Evolutionary conservation across 2,888 invertebrate genomes (phyloP), one percentile per base, ranked within the genome.

Genomic region (Archips crataeganus): DNA sequence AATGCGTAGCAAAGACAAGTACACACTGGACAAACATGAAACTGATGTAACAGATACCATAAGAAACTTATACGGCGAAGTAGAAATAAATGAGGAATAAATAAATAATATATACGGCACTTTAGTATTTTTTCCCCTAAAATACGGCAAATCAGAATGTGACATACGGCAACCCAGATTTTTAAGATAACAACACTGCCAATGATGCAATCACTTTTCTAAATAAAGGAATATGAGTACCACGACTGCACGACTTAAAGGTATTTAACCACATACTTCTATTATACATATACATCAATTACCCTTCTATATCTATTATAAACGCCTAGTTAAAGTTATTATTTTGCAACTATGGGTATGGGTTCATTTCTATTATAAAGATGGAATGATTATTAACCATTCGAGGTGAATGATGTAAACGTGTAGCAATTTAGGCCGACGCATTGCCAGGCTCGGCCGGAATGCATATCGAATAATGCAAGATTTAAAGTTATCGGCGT

Each of bases 401-500:
- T 57, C 57, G 32, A 57, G 32, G 57, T 57, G 23, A 75, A 75
- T 89, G 86, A 86, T 85, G 85, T 82, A 80, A 84, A 67, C 75
- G 61, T 45, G 9, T 60, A 81, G 80, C 82, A 81, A 88, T 88
- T 86, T 84, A 87, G 89, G 88, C 79, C 87, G 54, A 64, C 59
- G 42, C n/a, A 36, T 36, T 3, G 49, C 76, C 79, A 80, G 81
- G 79, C 79, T 78, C 77, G 76, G 80, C 77, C 80, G 78, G 83
- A 85, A 82, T 86, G 83, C 80, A 84, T 85, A 83, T 77, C 77
- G 83, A 85, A 84, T 78, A 81, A 80, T 70, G 69, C 45, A 70
- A 77, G 75, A 78, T 75, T 76, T 61, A 75, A 63, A 72, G 59
- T 42, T 60, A 51, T 60, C 42, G 42, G 11, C 51, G 36, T n/a